Percentiles rank a stretch among this genome's conserved stretches.
phyloP scores from a whole-genome alignment of 2,888 invertebrate genomes.

The Trilocha varians region DNA sequence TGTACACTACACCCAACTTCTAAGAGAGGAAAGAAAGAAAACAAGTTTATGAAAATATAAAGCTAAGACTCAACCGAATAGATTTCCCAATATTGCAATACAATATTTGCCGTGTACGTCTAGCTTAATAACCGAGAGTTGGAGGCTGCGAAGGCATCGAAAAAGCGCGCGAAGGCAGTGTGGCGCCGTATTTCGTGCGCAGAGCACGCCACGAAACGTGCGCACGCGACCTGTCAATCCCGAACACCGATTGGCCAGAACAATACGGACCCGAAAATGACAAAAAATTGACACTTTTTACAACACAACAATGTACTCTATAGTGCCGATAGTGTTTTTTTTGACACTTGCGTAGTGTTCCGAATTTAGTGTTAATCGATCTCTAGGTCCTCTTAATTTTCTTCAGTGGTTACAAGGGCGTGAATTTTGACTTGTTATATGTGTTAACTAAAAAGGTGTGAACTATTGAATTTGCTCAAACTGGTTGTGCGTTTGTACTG shows the following conservation, averaged over 20 bases:
- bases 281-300: conserved; percentile 36
- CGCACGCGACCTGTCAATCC: conserved; percentile 41
- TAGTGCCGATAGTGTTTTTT: conserved; percentile 9
- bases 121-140: conserved; percentile 10
- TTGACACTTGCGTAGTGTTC: conserved; percentile 40
- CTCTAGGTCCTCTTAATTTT: conserved; percentile 53
- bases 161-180: conserved; percentile 73
- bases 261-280: conserved; percentile 37
- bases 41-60: too few relatives aligned
- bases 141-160: conserved; percentile 63
- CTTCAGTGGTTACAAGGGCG: conserved; percentile 61
- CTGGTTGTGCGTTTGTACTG: conserved; percentile 24
- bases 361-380: conserved; percentile 59
- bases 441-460: conserved; percentile 60
- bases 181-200: conserved; percentile 66
- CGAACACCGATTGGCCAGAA: conserved; percentile 25
- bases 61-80: too few relatives aligned
- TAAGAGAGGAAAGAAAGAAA: too few relatives aligned
- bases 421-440: conserved; percentile 52
- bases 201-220: conserved; percentile 58
- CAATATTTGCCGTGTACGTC: too few relatives aligned
- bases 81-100: too few relatives aligned
- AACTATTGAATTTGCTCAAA: conserved; percentile 32
- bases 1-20: too few relatives aligned
- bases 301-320: too few relatives aligned